These are phyloP conservation scores for Etheostoma nigrum DNA, from an alignment of 2,797 vertebrate genomes.

Conservation along the genomic window DNA sequence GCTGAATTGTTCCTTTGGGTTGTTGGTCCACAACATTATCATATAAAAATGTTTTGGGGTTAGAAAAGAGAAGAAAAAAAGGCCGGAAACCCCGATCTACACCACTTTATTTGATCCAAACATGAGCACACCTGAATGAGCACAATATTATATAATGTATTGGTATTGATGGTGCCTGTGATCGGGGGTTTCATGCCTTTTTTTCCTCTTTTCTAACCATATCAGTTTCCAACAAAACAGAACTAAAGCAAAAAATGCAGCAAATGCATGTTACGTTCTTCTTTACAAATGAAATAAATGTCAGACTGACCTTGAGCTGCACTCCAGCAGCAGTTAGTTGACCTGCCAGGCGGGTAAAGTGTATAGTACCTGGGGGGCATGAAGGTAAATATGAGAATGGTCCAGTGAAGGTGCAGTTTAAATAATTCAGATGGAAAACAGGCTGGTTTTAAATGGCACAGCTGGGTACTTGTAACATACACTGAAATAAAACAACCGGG, in stretches of 20 bases:
- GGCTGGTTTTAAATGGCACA: conserved; percentile 66
- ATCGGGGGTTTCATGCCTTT: too few relatives aligned
- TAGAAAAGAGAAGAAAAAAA: too few relatives aligned
- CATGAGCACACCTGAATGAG: neutral
- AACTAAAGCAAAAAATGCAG: too few relatives aligned
- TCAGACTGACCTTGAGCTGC: conserved; percentile 7
- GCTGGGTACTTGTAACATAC: conserved; percentile 52
- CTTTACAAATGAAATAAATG: too few relatives aligned
- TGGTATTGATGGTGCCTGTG: neutral
- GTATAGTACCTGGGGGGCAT: conserved; percentile 48
- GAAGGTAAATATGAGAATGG: conserved; percentile 67
- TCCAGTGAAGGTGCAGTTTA: conserved; percentile 61
- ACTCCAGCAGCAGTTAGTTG: conserved; percentile 48
- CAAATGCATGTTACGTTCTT: too few relatives aligned
- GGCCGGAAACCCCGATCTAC: neutral
- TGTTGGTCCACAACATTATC: neutral
- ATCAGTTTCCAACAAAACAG: too few relatives aligned
- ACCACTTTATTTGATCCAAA: neutral
- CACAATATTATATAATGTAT: neutral
- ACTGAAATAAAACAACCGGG: conserved; percentile 42
- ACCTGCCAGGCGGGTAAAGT: conserved; percentile 65
- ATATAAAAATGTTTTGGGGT: neutral
- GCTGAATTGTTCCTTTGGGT: neutral
- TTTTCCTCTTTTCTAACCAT: too few relatives aligned
- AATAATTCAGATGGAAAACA: conserved; percentile 86